These are phyloP conservation scores for Ginglymostoma cirratum DNA, from an alignment of 2,113 vertebrate species.

Conservation along the genomic window DNA sequence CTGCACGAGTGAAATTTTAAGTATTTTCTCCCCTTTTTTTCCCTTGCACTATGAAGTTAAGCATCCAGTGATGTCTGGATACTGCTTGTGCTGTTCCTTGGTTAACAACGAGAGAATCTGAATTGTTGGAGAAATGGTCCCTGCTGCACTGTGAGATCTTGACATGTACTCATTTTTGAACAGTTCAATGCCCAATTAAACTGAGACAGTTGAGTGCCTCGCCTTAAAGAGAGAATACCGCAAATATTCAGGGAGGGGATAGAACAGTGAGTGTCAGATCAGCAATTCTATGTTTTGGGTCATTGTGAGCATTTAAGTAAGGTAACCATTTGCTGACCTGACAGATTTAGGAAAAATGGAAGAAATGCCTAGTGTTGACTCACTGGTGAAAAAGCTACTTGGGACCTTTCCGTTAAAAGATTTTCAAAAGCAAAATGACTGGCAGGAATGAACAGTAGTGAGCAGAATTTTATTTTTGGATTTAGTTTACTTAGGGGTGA, in stretches of 20 bases:
- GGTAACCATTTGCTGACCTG: background rate
- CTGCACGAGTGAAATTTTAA: background rate
- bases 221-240: background rate
- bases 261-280: background rate
- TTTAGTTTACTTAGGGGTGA: too few species aligned
- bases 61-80: background rate
- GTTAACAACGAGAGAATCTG: background rate
- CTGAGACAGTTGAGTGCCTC: background rate
- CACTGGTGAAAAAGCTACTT: background rate
- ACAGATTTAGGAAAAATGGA: background rate
- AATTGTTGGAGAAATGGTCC: background rate
- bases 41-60: background rate
- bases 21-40: background rate
- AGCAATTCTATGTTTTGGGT: background rate
- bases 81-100: background rate
- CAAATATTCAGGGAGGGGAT: conserved; percentile 24
- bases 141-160: background rate
- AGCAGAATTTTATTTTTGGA: too few species aligned
- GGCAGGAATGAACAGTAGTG: background rate
- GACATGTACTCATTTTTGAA: background rate
- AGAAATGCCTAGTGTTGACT: background rate
- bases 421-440: background rate
- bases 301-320: background rate
- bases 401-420: background rate
- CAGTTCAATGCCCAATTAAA: background rate